Conservation (phyloP, 2,797 vertebrate genomes). For the Acanthurus tractus region DNA sequence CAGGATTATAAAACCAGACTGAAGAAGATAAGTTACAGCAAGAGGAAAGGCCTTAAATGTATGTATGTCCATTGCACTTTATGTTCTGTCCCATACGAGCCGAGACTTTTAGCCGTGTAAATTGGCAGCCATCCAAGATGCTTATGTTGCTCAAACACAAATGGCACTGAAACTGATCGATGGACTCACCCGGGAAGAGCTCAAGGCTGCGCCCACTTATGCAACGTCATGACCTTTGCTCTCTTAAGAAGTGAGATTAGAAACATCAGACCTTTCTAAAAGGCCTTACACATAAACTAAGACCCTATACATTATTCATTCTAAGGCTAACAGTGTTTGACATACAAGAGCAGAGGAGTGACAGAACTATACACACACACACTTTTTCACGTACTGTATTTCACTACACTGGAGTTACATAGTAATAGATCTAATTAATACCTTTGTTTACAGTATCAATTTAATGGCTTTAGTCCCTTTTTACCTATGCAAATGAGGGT, state of each 20-base stretch:
- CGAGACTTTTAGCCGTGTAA: constrained; percentile 52
- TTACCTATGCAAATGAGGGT: neutral
- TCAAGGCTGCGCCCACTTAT: constrained; percentile 49
- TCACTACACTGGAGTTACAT: neutral
- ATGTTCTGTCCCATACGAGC: constrained; percentile 20
- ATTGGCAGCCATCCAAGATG: constrained; percentile 46
- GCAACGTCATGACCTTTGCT: constrained; percentile 54
- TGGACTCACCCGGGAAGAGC: constrained; percentile 44
- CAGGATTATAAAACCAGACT: neutral
- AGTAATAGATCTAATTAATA: neutral
- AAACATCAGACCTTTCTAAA: constrained; percentile 27
- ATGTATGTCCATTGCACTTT: constrained; percentile 46
- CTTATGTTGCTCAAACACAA: constrained; percentile 41
- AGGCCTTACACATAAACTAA: neutral
- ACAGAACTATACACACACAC: neutral
- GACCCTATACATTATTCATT: constrained; percentile 9
- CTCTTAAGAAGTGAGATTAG: constrained; percentile 45
- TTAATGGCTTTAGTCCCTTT: neutral
- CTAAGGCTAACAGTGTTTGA: neutral
- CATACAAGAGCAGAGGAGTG: neutral
- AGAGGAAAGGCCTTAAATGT: constrained; percentile 23
- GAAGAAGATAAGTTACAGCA: constrained; percentile 1
- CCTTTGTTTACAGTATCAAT: neutral
- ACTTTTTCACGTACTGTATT: neutral
- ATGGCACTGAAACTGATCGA: constrained; percentile 38